Percentiles rank a stretch among this genome's conserved stretches.
These are phyloP conservation scores for Lytechinus variegatus DNA, from an alignment of 35 echinoderm and acorn worm species.

Conservation along the genomic window DNA sequence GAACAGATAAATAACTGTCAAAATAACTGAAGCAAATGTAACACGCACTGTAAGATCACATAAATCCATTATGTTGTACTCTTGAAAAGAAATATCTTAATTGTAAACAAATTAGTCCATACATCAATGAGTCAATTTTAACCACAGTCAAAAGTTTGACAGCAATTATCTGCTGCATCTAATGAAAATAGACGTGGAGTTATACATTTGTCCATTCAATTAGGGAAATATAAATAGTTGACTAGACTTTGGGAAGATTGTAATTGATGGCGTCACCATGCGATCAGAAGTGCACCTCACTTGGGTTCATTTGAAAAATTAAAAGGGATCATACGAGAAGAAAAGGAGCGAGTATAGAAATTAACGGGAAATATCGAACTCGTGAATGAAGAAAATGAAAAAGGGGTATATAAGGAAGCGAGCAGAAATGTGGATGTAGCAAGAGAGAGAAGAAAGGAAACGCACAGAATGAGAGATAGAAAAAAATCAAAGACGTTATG, in stretches of 20 bases:
- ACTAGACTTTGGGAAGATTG: neutral
- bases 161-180: neutral
- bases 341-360: neutral
- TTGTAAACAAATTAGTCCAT: no score
- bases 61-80: no score
- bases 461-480: no score
- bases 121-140: neutral
- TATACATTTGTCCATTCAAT: conserved; percentile 9
- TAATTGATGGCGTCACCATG: neutral
- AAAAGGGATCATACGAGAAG: neutral
- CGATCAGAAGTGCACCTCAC: neutral
- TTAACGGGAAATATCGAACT: neutral
- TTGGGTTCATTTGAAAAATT: neutral
- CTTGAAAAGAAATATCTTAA: no score
- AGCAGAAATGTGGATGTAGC: no score
- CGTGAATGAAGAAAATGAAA: neutral
- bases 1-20: no score
- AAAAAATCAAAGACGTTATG: no score
- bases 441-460: no score
- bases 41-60: no score
- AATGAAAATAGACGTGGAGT: neutral
- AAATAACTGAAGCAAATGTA: no score
- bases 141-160: neutral
- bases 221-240: neutral
- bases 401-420: neutral